Conservation (phyloP, 2,797 vertebrate genomes). For the Sebastes iracundus region DNA sequence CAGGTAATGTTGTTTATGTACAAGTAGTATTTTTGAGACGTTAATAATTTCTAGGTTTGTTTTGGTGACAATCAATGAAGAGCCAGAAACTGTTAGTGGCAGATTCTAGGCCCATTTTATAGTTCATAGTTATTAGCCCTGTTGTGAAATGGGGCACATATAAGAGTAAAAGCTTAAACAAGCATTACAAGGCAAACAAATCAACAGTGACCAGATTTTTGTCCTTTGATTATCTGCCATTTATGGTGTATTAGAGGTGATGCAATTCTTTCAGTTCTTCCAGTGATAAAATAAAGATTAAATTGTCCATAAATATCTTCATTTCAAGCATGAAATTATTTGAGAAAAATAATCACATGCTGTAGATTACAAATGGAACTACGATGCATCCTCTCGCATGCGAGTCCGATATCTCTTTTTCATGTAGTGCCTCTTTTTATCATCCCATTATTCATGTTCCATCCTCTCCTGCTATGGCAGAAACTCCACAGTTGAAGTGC, state of each 20-base stretch:
- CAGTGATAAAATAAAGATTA: constrained; percentile 2
- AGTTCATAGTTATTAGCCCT: neutral
- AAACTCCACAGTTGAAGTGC: constrained; percentile 38
- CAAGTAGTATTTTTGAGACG: neutral
- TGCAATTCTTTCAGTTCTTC: neutral
- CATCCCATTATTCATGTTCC: neutral
- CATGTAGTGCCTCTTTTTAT: neutral
- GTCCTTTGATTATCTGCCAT: neutral
- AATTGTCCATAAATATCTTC: neutral
- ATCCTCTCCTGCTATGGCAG: neutral
- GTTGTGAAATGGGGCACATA: neutral
- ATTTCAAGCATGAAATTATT: neutral
- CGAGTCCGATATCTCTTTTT: neutral
- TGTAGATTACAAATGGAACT: neutral
- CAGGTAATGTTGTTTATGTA: neutral
- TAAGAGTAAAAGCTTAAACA: neutral
- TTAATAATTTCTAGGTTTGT: neutral
- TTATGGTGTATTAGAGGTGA: neutral
- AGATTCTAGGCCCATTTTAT: neutral
- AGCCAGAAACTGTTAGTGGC: neutral
- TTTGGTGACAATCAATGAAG: neutral
- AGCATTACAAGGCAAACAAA: neutral
- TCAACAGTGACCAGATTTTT: neutral
- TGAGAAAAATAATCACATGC: neutral
- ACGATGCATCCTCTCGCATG: neutral